Conservation (phyloP, 2,888 invertebrate species). For the Blera fallax region DNA sequence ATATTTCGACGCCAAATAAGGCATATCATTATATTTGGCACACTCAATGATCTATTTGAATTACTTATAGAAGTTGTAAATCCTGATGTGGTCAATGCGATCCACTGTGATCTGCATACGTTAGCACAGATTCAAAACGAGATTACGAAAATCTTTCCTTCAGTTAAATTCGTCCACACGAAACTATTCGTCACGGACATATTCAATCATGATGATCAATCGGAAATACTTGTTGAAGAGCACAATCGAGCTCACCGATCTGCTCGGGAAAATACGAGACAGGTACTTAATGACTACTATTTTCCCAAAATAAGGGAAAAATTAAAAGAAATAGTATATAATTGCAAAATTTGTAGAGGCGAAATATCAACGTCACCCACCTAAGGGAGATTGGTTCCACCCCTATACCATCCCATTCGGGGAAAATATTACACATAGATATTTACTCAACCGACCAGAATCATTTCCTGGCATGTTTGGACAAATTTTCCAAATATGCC, state of each 20-base stretch:
- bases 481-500: constrained; percentile 19
- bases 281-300: neutral
- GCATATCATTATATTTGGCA: neutral
- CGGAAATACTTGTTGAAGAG: neutral
- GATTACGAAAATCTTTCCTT: neutral
- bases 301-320: neutral
- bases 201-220: constrained; percentile 11
- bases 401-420: too few relatives aligned
- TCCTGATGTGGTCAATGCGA: constrained; percentile 13
- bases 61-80: constrained; percentile 2
- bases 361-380: neutral
- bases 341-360: neutral
- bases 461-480: too few relatives aligned
- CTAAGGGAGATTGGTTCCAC: neutral
- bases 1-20: neutral
- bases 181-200: constrained; percentile 3
- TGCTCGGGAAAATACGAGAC: neutral
- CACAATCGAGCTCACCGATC: constrained; percentile 7
- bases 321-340: neutral
- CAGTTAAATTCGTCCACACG: constrained; percentile 10
- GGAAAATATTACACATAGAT: too few relatives aligned
- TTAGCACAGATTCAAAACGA: constrained; percentile 7
- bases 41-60: neutral
- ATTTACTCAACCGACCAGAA: too few relatives aligned
- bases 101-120: constrained; percentile 2